Evolutionary conservation across 2,797 vertebrate species (phyloP).

Genomic region (Aeoliscus strigatus): DNA sequence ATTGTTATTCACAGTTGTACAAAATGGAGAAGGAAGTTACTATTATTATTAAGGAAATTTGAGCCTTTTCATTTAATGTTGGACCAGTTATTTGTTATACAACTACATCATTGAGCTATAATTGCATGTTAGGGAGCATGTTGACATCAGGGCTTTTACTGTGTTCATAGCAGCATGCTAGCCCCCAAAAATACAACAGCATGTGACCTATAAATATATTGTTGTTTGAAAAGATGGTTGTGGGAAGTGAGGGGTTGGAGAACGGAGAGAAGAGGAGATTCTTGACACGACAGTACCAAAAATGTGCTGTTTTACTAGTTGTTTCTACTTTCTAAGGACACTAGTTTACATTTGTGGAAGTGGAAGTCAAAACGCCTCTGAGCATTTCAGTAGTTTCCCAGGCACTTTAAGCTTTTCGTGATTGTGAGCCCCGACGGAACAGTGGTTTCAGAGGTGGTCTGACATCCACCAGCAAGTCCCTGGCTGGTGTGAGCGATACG

Average conservation of each 20-base stretch:
- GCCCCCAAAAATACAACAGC: constrained; percentile 23
- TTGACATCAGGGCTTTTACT: constrained; percentile 19
- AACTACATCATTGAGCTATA: constrained; percentile 22
- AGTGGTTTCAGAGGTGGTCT: constrained; percentile 20
- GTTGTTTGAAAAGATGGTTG: constrained; percentile 31
- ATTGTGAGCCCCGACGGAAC: constrained; percentile 11
- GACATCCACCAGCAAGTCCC: constrained; percentile 28
- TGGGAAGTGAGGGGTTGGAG: constrained; percentile 51
- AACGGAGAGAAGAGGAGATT: constrained; percentile 61
- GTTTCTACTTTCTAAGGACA: no score
- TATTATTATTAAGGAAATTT: constrained; percentile 8
- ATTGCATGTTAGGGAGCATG: constrained; percentile 54
- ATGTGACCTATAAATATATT: constrained; percentile 37
- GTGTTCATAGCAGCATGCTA: constrained; percentile 46
- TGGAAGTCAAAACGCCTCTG: no score
- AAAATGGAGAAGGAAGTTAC: no score
- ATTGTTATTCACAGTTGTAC: no score
- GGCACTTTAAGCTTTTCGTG: neutral
- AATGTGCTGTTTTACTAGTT: no score
- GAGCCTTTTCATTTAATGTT: constrained; percentile 43
- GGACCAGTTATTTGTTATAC: constrained; percentile 39
- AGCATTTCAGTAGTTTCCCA: no score
- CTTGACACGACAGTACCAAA: no score
- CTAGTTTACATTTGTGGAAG: no score
- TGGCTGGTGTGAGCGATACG: constrained; percentile 31